Percentiles rank a stretch among this genome's conserved stretches.
Evolutionary conservation across 2,113 vertebrate species (phyloP).

Genomic region (Budorcas taxicolor): DNA sequence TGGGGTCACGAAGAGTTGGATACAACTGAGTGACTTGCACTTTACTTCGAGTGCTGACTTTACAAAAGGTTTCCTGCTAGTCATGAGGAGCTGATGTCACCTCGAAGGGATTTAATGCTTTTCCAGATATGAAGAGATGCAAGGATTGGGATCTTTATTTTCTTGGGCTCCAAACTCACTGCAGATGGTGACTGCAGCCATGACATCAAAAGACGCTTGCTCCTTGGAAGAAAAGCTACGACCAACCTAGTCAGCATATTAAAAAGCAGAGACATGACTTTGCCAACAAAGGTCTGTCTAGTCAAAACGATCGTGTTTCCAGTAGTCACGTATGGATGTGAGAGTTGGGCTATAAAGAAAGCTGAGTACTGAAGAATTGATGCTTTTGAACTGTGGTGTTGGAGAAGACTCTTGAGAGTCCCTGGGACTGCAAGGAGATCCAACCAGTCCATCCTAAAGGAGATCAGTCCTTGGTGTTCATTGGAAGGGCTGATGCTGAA

Average conservation of each 20-base stretch:
- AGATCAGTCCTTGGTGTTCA: not conserved
- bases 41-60: not conserved
- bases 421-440: not conserved
- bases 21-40: not conserved
- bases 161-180: not conserved
- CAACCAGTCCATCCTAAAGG: not conserved
- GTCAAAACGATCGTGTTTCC: not conserved
- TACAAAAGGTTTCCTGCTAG: not conserved
- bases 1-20: not conserved
- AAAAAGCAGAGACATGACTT: not conserved
- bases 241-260: not conserved
- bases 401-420: not conserved
- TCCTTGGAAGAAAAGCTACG: not conserved
- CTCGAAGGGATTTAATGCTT: not conserved
- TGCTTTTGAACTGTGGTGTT: not conserved
- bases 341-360: not conserved
- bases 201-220: not conserved
- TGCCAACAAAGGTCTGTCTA: not conserved
- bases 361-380: accelerated
- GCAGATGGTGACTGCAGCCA: not conserved
- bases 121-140: not conserved
- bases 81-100: not conserved
- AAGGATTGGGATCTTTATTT: not conserved
- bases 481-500: not conserved
- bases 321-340: not conserved